Base-by-base conservation (phyloP, 92 coral and sea anemone species). In the Porites lobata region DNA sequence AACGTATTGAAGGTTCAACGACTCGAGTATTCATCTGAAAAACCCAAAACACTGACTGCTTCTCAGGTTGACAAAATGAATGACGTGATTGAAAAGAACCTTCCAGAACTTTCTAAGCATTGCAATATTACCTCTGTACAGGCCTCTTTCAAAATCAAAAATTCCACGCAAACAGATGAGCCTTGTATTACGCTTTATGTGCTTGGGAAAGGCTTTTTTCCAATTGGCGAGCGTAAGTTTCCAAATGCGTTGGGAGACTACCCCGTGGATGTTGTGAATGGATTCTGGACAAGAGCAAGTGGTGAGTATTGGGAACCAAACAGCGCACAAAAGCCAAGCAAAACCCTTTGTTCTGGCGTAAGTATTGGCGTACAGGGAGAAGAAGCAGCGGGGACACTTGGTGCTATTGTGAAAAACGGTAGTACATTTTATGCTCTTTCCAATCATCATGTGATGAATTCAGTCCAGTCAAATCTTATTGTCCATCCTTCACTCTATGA, bases 181-280 rank as follows among this genome's bases (percentile, higher is more conserved):
- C 81, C 83, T 4, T 90, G 90, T 50, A 78, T 85, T 4, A 75
- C 67, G 11, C 79, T 90, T 14, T 81, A 76, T 62, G 91, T 90
- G 56, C 32, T 90, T n/a, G 93, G 87, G 4, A 90, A 90, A 75
- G 91, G 87, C 19, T 51, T 67, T 54, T 76, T 86, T 19, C 93
- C 93, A 14, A 0, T 86, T 1, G 88, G 93, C 6, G 91, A 87
- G 81, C 19, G 71, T 13, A 29, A 14, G 8, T n/a, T 65, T 54
- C 74, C 73, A 50, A 3, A 0, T 8, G 0, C 47, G 2, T 26
- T 50, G 57, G 87, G 32, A 3, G 1, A 1, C 7, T 87, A 47
- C 71, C 87, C 61, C 0, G 75, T 80, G 52, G 91, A 87, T 56
- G 65, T 87, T 18, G 72, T 87, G 56, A 73, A 87, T 7, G 91